A percentile compares a stretch with the other conserved stretches of the same genome.
Conservation (phyloP, 2,888 invertebrate genomes). For the Aelia acuminata region DNA sequence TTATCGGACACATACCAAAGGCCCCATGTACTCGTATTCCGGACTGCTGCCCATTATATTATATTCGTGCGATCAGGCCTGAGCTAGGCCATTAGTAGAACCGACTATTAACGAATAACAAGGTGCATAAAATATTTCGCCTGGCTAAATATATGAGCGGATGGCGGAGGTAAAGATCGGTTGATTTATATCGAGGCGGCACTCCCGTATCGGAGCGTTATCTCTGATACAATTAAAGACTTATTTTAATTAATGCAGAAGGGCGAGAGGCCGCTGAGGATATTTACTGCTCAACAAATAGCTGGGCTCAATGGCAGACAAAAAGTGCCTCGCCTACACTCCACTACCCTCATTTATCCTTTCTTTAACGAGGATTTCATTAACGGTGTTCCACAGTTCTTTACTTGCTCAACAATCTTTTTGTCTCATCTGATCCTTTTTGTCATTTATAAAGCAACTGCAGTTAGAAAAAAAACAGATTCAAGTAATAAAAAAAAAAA, state of each 20-base stretch:
- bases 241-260: constrained; percentile 54
- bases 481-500: too few species aligned
- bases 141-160: constrained; percentile 40
- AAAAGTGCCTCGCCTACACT: constrained; percentile 44
- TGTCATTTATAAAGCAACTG: too few species aligned
- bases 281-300: constrained; percentile 55
- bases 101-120: constrained; percentile 42
- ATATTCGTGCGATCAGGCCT: background rate
- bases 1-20: background rate
- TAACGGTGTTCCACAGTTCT: background rate
- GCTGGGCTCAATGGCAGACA: background rate
- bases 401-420: background rate
- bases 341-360: background rate
- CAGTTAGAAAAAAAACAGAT: too few species aligned
- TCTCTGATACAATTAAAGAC: constrained; percentile 55
- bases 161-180: constrained; percentile 23
- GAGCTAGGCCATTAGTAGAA: constrained; percentile 1
- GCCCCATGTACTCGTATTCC: background rate
- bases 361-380: constrained; percentile 15
- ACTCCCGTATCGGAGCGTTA: background rate
- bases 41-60: background rate
- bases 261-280: background rate
- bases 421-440: background rate
- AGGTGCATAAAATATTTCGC: constrained; percentile 42
- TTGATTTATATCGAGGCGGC: constrained; percentile 20